These are phyloP conservation scores for Torymus texanus DNA, from an alignment of 2,888 invertebrate genomes.

Conservation along the genomic window DNA sequence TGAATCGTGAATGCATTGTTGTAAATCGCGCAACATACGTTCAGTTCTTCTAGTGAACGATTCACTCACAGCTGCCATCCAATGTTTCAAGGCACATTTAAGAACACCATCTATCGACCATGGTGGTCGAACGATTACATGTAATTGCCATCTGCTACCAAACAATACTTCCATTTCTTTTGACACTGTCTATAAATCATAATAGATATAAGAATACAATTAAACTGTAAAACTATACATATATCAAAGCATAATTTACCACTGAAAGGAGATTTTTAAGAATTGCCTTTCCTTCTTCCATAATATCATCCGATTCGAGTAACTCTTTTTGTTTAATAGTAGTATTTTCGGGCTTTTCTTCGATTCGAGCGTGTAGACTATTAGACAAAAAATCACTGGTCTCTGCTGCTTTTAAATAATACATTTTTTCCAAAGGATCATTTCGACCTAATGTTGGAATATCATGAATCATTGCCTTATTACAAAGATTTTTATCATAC, in stretches of 20 bases:
- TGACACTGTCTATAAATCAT: constrained; percentile 64
- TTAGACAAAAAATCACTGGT: constrained; percentile 52
- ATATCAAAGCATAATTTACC: constrained; percentile 55
- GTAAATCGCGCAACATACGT: constrained; percentile 55
- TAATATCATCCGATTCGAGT: constrained; percentile 63
- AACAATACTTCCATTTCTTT: constrained; percentile 69
- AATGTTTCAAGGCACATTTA: constrained; percentile 71
- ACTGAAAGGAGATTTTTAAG: constrained; percentile 64
- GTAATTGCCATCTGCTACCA: constrained; percentile 68
- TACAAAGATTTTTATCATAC: constrained; percentile 73
- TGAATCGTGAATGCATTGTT: constrained; percentile 57
- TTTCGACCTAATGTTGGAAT: constrained; percentile 66
- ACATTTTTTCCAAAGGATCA: constrained; percentile 69
- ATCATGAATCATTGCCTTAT: constrained; percentile 72
- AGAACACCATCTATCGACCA: constrained; percentile 68
- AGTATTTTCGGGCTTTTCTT: constrained; percentile 47
- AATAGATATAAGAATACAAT: constrained; percentile 15
- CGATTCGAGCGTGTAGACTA: constrained; percentile 38
- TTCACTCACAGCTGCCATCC: constrained; percentile 72
- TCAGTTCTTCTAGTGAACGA: constrained; percentile 64
- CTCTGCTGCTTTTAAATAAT: constrained; percentile 61
- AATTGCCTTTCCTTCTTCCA: constrained; percentile 63
- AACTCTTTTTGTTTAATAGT: constrained; percentile 60
- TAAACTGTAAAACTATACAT: background rate
- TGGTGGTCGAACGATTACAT: constrained; percentile 70